These are phyloP conservation scores for Cinclus mexicanus DNA, from an alignment of 2,113 vertebrate genomes.

Conservation along the genomic window DNA sequence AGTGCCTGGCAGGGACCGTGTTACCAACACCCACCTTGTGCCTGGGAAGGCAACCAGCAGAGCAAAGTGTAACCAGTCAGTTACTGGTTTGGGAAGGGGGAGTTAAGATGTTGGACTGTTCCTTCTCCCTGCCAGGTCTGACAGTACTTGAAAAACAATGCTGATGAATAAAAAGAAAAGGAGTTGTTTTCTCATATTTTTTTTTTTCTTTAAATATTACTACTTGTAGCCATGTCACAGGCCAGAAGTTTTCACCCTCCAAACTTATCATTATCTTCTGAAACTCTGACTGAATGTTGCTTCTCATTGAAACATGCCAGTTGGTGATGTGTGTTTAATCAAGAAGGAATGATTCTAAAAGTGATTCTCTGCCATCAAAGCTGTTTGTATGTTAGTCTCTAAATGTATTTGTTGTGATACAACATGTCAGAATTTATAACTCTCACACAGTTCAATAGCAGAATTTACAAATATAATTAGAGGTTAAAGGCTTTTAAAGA, in stretches of 20 bases:
- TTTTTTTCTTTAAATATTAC: background rate
- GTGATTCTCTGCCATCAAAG: background rate
- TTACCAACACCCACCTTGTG: no score
- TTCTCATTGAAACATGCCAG: background rate
- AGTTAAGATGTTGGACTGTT: background rate
- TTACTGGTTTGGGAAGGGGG: background rate
- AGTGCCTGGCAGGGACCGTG: rapidly evolving
- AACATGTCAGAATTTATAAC: background rate
- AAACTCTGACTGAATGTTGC: background rate
- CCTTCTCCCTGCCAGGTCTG: background rate
- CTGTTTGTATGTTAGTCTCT: background rate
- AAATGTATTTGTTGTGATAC: slow-evolving; percentile 9
- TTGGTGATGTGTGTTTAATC: background rate
- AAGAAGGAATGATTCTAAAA: background rate
- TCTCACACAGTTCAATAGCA: background rate
- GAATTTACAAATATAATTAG: slow-evolving; percentile 34
- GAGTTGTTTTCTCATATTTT: background rate
- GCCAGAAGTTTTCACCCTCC: background rate
- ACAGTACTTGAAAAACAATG: background rate
- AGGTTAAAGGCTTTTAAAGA: slow-evolving; percentile 42
- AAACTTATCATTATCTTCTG: background rate
- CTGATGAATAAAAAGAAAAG: background rate
- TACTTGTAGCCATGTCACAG: background rate
- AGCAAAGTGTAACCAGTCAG: no score
- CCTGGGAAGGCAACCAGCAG: background rate